These are phyloP conservation scores for Aphyosemion australe DNA, from an alignment of 2,113 vertebrate genomes.

Conservation along the genomic window DNA sequence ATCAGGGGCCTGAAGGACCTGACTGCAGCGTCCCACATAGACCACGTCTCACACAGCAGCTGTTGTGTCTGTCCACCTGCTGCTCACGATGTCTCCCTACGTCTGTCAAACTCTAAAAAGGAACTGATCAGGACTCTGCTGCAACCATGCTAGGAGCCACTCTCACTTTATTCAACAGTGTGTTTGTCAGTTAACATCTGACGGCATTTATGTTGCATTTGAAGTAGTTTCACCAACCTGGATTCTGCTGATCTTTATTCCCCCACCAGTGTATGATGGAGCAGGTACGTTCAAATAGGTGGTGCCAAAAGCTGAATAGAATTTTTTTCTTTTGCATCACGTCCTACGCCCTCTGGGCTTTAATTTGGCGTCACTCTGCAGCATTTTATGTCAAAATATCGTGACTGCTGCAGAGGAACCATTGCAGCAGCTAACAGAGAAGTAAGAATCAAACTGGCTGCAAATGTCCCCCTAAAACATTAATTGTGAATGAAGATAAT, in stretches of 20 bases:
- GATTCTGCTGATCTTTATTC: not conserved
- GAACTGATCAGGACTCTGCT: slow-evolving; percentile 22
- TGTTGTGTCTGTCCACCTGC: slow-evolving; percentile 68
- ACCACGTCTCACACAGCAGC: slow-evolving; percentile 49
- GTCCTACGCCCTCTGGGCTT: not conserved
- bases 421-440: not conserved
- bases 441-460: not conserved
- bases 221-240: too few species aligned
- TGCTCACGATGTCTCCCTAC: slow-evolving; percentile 42
- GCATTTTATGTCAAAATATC: not conserved
- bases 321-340: not conserved
- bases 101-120: slow-evolving; percentile 33
- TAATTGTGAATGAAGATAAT: not conserved
- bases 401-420: not conserved
- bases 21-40: slow-evolving; percentile 47
- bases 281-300: not conserved
- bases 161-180: not conserved
- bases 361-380: not conserved
- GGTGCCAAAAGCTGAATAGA: not conserved
- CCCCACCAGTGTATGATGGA: not conserved
- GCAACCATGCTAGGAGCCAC: not conserved
- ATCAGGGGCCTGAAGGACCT: slow-evolving; percentile 41
- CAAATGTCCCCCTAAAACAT: not conserved
- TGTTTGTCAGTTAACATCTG: not conserved
- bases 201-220: too few species aligned